phyloP scores from a whole-genome alignment of 1,140 invertebrate genomes.

The Macrobrachium rosenbergii region DNA sequence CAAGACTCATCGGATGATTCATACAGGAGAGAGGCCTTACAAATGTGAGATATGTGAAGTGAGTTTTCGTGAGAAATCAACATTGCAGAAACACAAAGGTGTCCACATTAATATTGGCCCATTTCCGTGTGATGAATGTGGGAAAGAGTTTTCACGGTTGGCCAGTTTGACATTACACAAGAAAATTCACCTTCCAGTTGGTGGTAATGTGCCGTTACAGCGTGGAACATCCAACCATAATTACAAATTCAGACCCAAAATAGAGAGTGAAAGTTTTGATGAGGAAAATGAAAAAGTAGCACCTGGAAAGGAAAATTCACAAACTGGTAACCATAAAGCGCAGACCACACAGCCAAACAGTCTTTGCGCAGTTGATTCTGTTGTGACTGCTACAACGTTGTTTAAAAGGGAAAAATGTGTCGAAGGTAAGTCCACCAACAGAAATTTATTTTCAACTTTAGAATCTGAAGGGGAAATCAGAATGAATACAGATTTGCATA shows the following conservation, averaged over 20 bases:
- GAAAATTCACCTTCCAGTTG: conserved; percentile 22
- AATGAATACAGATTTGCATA: not conserved
- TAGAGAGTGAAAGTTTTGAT: too few relatives aligned
- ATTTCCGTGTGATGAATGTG: conserved; percentile 42
- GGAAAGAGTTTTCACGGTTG: conserved; percentile 40
- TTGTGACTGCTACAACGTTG: not conserved
- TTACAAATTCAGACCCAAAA: not conserved
- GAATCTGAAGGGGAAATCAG: not conserved
- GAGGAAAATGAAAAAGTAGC: too few relatives aligned
- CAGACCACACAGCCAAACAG: too few relatives aligned
- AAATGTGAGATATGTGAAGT: conserved; percentile 49
- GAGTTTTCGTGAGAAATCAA: conserved; percentile 46
- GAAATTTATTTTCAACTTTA: not conserved
- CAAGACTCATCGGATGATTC: conserved; percentile 47
- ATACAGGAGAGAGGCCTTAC: conserved; percentile 45
- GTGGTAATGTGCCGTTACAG: conserved; percentile 24
- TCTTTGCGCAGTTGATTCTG: too few relatives aligned
- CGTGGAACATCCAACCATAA: not conserved
- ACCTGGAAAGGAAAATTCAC: too few relatives aligned
- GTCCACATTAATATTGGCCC: conserved; percentile 46
- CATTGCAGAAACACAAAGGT: conserved; percentile 35
- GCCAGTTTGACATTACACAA: conserved; percentile 40
- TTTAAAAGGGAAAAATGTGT: not conserved
- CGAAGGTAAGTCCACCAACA: not conserved
- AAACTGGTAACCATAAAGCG: too few relatives aligned